Evolutionary conservation across 1,140 invertebrate genomes (phyloP).

Genomic region (Calycopis cecrops): DNA sequence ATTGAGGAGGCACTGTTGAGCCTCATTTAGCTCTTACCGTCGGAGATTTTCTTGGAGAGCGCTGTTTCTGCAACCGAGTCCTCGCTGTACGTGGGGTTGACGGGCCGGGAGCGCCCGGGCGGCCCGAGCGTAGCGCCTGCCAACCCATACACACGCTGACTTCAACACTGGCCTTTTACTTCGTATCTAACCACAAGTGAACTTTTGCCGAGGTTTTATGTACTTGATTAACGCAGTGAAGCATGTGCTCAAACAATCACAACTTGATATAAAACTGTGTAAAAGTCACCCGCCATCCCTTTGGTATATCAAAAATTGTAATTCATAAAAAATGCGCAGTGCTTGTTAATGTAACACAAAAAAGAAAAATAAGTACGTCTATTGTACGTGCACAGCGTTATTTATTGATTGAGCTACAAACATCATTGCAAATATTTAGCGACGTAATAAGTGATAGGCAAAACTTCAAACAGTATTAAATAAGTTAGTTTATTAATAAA

Average conservation of each 20-base stretch:
- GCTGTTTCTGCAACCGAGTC: slow-evolving; percentile 86
- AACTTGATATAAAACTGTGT: not conserved
- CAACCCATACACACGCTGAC: slow-evolving; percentile 59
- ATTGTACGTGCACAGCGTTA: too few species aligned
- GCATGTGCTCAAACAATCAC: slow-evolving; percentile 5
- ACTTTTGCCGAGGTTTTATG: too few species aligned
- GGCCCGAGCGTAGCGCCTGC: slow-evolving; percentile 61
- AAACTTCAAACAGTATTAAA: too few species aligned
- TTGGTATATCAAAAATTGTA: too few species aligned
- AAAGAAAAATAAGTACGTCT: too few species aligned
- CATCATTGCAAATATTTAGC: too few species aligned
- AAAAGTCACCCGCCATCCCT: not conserved
- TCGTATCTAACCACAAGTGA: slow-evolving; percentile 12
- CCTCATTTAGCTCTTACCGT: slow-evolving; percentile 79
- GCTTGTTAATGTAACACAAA: not conserved
- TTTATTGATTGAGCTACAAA: too few species aligned
- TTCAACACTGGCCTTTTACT: slow-evolving; percentile 44
- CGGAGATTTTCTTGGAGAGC: slow-evolving; percentile 87
- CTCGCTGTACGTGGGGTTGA: slow-evolving; percentile 84
- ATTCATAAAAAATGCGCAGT: slow-evolving; percentile 3
- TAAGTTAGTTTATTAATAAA: too few species aligned
- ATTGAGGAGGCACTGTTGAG: slow-evolving; percentile 26
- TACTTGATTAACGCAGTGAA: not conserved
- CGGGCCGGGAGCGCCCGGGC: slow-evolving; percentile 51
- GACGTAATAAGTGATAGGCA: too few species aligned